Conservation (phyloP, 2,113 vertebrate species). For the Melanotaenia duboulayi region DNA sequence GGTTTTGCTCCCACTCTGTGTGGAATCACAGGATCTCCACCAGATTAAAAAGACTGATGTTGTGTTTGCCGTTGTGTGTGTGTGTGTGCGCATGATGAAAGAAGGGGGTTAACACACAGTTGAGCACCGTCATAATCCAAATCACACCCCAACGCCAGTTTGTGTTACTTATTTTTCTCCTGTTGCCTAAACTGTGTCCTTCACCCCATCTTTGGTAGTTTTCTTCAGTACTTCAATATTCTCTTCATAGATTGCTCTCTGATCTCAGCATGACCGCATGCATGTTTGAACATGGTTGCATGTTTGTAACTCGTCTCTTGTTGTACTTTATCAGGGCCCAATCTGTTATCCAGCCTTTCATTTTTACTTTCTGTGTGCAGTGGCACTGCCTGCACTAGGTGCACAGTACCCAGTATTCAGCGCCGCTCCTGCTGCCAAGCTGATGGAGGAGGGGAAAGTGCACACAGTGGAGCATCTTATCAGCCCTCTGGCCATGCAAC, state of each 20-base stretch:
- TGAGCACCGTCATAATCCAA: conserved; percentile 73
- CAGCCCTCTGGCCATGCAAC: conserved; percentile 92
- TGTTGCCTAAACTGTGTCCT: conserved; percentile 30
- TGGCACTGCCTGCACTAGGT: conserved; percentile 90
- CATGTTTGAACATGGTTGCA: conserved; percentile 38
- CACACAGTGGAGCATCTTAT: conserved; percentile 94
- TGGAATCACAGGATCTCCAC: conserved; percentile 60
- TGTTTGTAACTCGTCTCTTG: conserved; percentile 13
- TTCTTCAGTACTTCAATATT: background rate
- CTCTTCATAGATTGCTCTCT: conserved; percentile 4
- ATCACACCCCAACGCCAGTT: conserved; percentile 72
- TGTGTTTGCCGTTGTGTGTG: conserved; percentile 50
- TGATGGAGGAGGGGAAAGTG: conserved; percentile 96
- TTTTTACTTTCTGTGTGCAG: conserved; percentile 77
- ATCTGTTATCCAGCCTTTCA: conserved; percentile 52
- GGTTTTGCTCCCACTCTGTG: conserved; percentile 20
- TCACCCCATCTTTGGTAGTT: conserved; percentile 9
- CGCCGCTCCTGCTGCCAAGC: conserved; percentile 86
- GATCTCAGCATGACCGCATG: conserved; percentile 10
- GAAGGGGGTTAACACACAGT: conserved; percentile 64
- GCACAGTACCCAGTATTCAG: conserved; percentile 95
- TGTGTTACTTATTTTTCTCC: conserved; percentile 54
- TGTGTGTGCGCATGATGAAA: conserved; percentile 33
- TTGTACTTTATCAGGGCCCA: background rate
- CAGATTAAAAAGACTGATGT: conserved; percentile 62